Base-by-base conservation (phyloP, 2,113 vertebrate genomes). In the Recurvirostra avosetta region DNA sequence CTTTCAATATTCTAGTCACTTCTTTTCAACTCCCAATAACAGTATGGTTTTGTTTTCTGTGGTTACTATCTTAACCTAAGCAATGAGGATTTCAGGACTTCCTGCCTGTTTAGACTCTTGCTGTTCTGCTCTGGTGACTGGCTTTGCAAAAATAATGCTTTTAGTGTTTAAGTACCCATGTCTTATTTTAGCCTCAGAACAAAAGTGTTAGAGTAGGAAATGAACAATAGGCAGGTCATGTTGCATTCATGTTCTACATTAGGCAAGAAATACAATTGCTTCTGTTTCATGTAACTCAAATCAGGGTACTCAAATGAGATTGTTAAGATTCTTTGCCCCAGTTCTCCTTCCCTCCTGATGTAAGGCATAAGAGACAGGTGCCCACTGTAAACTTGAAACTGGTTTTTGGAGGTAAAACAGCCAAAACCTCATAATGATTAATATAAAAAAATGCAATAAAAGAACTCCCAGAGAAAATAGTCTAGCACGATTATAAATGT, bases 311-410 rank as follows among this genome's bases (percentile, higher is more conserved):
- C 34, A 26, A 18, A 43, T 15, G 5, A 58, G 19, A 38, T 18
- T 74, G 26, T 38, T 23, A 63, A 59, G 38, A 55, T 23, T 29
- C 8, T 61, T 93, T 61, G 26, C 53, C 2, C 0, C 18, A 16
- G 3, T 84, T 93, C 5, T 77, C 3, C 21, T 68, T 73, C 15
- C 16, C 4, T 72, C 19, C 15, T 36, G 5, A 23, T 26, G 4
- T 76, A 56, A 82, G 83, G 7, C 2, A 1, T 72, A 26, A 82
- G 73, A 78, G 34, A 20, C 23, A 68, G 47, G 29, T 55, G 21
- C 3, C 22, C 0, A 0, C 17, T 72, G 9, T 67, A 13, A 16
- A 11, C 5, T 55, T 65, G 19, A 26, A 82, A 41, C 9, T 68
- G 29, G 5, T 9, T 56, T 65, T 62, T 84, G 38, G 41, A 71